A percentile compares a stretch with the other conserved stretches of the same genome.
phyloP scores from a whole-genome alignment of 2,113 vertebrate genomes.

The Dipodomys ordii region DNA sequence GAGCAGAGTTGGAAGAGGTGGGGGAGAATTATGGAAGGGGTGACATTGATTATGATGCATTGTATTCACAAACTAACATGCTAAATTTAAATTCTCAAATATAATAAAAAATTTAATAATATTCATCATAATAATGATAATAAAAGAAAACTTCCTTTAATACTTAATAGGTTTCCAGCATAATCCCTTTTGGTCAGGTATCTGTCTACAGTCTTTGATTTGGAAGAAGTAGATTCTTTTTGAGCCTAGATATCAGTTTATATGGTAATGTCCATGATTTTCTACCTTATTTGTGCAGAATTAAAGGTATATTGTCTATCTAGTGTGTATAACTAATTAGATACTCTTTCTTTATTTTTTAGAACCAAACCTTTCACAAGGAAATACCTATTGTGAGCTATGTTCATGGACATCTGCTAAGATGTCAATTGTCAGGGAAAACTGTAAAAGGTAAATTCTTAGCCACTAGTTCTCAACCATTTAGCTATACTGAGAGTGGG shows the following conservation, averaged over 20 bases:
- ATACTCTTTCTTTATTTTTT: constrained; percentile 17
- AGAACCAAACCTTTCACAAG: neutral
- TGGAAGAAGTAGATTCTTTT: constrained; percentile 4
- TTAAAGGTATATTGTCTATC: constrained; percentile 5
- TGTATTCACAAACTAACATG: too few relatives aligned
- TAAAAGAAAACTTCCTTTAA: neutral
- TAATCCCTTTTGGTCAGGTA: neutral
- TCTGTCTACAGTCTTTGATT: constrained; percentile 10
- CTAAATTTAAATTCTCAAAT: too few relatives aligned
- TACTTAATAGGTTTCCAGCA: neutral
- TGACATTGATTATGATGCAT: too few relatives aligned
- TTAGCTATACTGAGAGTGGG: neutral
- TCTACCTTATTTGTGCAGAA: neutral
- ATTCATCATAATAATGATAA: too few relatives aligned
- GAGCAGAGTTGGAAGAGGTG: too few relatives aligned
- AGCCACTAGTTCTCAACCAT: neutral
- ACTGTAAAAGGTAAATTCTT: neutral
- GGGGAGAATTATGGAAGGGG: too few relatives aligned
- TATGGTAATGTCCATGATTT: neutral
- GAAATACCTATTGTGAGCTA: neutral
- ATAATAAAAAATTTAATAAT: too few relatives aligned
- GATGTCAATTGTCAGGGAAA: neutral
- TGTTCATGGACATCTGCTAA: neutral
- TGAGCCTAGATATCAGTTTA: neutral
- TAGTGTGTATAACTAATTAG: neutral